Evolutionary conservation across 2,888 invertebrate species (phyloP), one percentile per base, ranked within the genome.

Genomic region (Phaedon cochleariae): DNA sequence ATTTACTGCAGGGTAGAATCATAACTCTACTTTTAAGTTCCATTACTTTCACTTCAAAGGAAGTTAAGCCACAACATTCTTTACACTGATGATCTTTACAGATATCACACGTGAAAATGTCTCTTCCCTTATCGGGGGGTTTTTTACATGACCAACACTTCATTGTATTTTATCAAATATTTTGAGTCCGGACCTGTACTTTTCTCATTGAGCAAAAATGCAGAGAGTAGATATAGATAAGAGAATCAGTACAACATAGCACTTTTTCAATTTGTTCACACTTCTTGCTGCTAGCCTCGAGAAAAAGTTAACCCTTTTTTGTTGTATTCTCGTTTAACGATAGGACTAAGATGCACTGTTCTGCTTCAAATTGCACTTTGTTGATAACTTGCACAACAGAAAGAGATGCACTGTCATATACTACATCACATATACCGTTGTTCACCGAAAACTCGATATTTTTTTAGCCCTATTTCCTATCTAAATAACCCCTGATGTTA

Each of bases 241-340:
- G 45, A 45, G 10, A 17, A 7, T 45, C 45, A 45, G 45, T 45
- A 45, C 45, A n/a, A n/a, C n/a, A n/a, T n/a, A n/a, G n/a, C n/a
- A n/a, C n/a, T n/a, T 45, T 45, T 45, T 45, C 4, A 17, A 5
- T 45, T 5, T 45, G n/a, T 7, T 7, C 3, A 45, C 45, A 45
- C 45, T 45, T 45, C 17, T 45, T 45, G 17, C 45, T 45, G n/a
- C 45, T 45, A 45, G 45, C n/a, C 45, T 45, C n/a, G 45, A 45
- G 5, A 45, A 45, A 45, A 45, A 12, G 45, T 45, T 45, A 5
- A 17, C n/a, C n/a, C n/a, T 45, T 12, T 7, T 45, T 45, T 45
- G 45, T 45, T n/a, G 45, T 3, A 45, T 45, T 45, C 45, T 45
- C 45, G 45, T 6, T 45, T 45, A 12, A 17, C 15, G 10, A 12